Conservation (phyloP, 2,888 invertebrate species). For the Buathra laborator region DNA sequence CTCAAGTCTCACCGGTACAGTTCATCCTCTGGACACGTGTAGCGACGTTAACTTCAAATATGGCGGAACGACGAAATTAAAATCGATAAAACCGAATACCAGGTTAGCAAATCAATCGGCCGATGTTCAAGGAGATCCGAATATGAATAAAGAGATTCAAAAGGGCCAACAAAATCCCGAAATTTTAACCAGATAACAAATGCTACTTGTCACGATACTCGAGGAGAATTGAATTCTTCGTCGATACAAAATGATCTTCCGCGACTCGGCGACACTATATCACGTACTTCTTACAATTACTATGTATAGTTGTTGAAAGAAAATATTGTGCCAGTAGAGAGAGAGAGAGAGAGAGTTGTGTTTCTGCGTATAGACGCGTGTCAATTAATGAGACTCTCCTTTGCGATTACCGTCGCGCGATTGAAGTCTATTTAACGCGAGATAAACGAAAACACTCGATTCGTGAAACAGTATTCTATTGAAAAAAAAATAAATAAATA, state of each 20-base stretch:
- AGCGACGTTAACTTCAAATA: constrained; percentile 92
- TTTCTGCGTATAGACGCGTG: constrained; percentile 44
- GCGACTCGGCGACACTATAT: constrained; percentile 1
- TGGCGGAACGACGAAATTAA: constrained; percentile 92
- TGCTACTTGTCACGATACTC: constrained; percentile 76
- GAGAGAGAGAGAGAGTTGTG: constrained; percentile 30
- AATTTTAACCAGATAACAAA: constrained; percentile 82
- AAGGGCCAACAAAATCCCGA: constrained; percentile 77
- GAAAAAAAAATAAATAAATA: neutral
- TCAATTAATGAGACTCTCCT: constrained; percentile 56
- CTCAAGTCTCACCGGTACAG: constrained; percentile 82
- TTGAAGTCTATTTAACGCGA: neutral
- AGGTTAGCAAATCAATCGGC: constrained; percentile 72
- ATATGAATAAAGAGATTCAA: constrained; percentile 77
- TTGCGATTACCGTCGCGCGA: neutral
- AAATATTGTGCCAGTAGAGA: constrained; percentile 54
- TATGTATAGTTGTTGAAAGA: constrained; percentile 26
- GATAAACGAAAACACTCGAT: neutral
- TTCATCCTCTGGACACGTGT: constrained; percentile 92
- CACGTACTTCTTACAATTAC: constrained; percentile 11
- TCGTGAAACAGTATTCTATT: constrained; percentile 33
- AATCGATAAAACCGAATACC: constrained; percentile 88
- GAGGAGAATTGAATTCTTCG: constrained; percentile 73
- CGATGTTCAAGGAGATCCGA: constrained; percentile 74
- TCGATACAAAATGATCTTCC: constrained; percentile 3